Conservation (phyloP, 2,888 invertebrate genomes). For the Odontomyia ornata region DNA sequence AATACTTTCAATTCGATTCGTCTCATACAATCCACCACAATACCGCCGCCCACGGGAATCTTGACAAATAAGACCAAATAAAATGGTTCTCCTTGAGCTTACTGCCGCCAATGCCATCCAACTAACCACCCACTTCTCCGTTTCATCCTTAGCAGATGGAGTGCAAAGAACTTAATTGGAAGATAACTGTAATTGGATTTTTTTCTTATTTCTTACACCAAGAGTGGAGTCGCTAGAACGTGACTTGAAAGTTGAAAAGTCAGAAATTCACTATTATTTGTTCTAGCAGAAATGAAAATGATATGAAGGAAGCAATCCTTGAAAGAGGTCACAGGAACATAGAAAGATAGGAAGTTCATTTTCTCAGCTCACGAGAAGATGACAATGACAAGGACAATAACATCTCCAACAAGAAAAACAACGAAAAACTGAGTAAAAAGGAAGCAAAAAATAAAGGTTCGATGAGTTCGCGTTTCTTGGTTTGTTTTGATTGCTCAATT, state of each 20-base stretch:
- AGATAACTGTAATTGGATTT: slow-evolving; percentile 51
- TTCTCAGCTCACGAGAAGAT: not conserved
- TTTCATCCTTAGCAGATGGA: slow-evolving; percentile 42
- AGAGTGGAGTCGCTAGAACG: slow-evolving; percentile 44
- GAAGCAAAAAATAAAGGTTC: slow-evolving; percentile 36
- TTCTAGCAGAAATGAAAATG: slow-evolving; percentile 15
- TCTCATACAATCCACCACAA: not conserved
- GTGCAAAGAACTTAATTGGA: slow-evolving; percentile 51
- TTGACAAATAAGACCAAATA: not conserved
- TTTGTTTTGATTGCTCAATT: slow-evolving; percentile 49
- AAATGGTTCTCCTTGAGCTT: slow-evolving; percentile 5
- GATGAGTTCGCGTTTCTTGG: slow-evolving; percentile 48
- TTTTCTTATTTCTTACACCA: slow-evolving; percentile 45
- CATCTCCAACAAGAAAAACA: not conserved
- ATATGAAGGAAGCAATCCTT: slow-evolving; percentile 13
- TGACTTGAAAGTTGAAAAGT: slow-evolving; percentile 49
- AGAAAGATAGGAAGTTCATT: not conserved
- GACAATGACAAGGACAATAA: slow-evolving; percentile 33
- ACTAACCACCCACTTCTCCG: not conserved
- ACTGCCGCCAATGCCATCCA: not conserved
- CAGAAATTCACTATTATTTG: slow-evolving; percentile 48
- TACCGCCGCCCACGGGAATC: too few species aligned
- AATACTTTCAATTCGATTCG: not conserved
- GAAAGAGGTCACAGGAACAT: not conserved
- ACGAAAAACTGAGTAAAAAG: not conserved